Percentiles rank a stretch among this genome's conserved stretches.
Evolutionary conservation across 2,113 vertebrate genomes (phyloP).

Genomic region (Hiodon alosoides): DNA sequence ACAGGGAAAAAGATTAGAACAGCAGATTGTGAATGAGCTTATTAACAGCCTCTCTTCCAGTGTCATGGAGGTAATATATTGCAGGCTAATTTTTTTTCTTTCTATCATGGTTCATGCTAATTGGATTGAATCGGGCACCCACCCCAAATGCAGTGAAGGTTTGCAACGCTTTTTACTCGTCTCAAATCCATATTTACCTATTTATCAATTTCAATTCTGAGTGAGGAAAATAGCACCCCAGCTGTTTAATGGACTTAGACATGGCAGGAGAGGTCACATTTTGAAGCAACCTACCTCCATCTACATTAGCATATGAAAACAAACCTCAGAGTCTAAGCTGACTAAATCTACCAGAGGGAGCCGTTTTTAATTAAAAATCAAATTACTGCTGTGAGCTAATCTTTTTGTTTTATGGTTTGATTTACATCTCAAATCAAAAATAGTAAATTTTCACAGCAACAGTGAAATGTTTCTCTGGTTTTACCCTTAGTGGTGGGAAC

Average conservation of each 20-base stretch:
- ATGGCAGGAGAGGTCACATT: neutral
- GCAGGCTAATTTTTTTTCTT: slow-evolving; percentile 36
- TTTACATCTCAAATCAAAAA: too few species aligned
- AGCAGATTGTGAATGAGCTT: slow-evolving; percentile 32
- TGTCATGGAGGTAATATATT: slow-evolving; percentile 46
- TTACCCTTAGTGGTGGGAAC: too few species aligned
- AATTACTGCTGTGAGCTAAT: neutral
- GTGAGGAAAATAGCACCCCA: slow-evolving; percentile 39
- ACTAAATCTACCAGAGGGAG: neutral
- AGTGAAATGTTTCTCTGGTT: too few species aligned
- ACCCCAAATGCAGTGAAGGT: slow-evolving; percentile 27
- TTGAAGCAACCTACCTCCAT: neutral
- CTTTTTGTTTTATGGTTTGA: neutral
- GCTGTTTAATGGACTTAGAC: slow-evolving; percentile 4
- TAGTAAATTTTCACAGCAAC: too few species aligned
- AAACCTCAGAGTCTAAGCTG: neutral
- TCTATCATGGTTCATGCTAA: slow-evolving; percentile 45
- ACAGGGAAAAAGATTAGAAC: slow-evolving; percentile 25
- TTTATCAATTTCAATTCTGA: slow-evolving; percentile 56
- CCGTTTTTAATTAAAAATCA: neutral
- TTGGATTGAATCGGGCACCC: slow-evolving; percentile 44
- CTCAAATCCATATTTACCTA: slow-evolving; percentile 65
- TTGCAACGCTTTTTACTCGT: slow-evolving; percentile 33
- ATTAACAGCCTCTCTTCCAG: slow-evolving; percentile 29
- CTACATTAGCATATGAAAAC: neutral